Percentiles rank a stretch among this genome's conserved stretches.
phyloP scores from a whole-genome alignment of 2,113 vertebrate genomes.

The Pseudonaja textilis region DNA sequence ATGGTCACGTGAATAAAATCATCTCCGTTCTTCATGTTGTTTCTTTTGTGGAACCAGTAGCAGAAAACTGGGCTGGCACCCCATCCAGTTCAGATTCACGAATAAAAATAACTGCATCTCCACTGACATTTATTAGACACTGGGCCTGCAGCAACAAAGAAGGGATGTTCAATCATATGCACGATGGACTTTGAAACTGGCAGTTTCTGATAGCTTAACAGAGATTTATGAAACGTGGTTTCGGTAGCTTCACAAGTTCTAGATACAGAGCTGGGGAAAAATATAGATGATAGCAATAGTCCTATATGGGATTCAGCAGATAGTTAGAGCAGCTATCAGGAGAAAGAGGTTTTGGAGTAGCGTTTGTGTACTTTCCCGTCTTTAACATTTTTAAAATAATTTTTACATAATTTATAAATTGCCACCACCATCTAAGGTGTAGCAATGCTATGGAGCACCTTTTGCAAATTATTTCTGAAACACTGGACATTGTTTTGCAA shows the following conservation, averaged over 20 bases:
- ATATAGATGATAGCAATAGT: not conserved
- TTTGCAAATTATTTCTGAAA: not conserved
- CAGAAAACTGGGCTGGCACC: conserved; percentile 57
- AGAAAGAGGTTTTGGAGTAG: not conserved
- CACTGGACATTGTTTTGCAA: not conserved
- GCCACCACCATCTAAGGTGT: not conserved
- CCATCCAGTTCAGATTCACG: conserved; percentile 85
- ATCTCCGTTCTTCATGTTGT: conserved; percentile 69
- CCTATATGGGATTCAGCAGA: not conserved
- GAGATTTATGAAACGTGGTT: not conserved
- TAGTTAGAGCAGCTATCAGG: not conserved
- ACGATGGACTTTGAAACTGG: fast-evolving
- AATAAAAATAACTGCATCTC: conserved; percentile 90
- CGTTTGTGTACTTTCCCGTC: not conserved
- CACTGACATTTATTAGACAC: conserved; percentile 97
- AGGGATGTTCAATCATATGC: not conserved
- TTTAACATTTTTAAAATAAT: not conserved
- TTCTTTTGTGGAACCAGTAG: conserved; percentile 67
- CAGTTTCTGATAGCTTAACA: not conserved
- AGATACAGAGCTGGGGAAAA: not conserved
- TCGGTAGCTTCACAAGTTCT: not conserved
- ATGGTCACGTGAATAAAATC: not conserved
- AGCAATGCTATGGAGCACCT: not conserved
- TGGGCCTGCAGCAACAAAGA: conserved; percentile 78
- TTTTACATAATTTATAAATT: not conserved